These are phyloP conservation scores for Scopus umbretta DNA, from an alignment of 2,113 vertebrate genomes.

Conservation along the genomic window DNA sequence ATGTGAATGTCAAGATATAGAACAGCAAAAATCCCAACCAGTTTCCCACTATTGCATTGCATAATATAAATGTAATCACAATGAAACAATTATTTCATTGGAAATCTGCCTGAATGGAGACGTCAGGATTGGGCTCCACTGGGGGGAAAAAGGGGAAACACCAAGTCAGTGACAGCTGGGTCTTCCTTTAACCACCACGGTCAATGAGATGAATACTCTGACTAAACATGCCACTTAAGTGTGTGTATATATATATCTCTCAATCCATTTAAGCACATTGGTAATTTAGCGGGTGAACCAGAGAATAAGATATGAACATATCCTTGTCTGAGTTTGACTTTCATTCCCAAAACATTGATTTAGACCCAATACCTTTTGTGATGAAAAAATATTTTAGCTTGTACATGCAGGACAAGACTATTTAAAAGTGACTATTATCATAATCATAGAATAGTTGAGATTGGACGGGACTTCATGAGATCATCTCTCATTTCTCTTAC, in stretches of 20 bases:
- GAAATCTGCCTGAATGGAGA: not conserved
- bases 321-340: not conserved
- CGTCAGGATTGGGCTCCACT: not conserved
- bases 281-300: not conserved
- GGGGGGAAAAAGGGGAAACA: not conserved
- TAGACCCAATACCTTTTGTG: not conserved
- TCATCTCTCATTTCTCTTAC: not conserved
- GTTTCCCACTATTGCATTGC: not conserved
- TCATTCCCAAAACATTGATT: not conserved
- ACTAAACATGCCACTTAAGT: not conserved
- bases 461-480: not conserved
- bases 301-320: not conserved
- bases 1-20: not conserved
- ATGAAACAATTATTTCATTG: not conserved
- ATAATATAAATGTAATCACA: not conserved
- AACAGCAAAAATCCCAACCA: not conserved
- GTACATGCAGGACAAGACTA: not conserved
- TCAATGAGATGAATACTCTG: not conserved
- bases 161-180: not conserved
- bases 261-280: not conserved
- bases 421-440: not conserved
- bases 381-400: not conserved
- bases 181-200: not conserved
- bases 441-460: not conserved
- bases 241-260: not conserved